Conservation (phyloP, 1,140 invertebrate species). For the Heliconius nattereri region DNA sequence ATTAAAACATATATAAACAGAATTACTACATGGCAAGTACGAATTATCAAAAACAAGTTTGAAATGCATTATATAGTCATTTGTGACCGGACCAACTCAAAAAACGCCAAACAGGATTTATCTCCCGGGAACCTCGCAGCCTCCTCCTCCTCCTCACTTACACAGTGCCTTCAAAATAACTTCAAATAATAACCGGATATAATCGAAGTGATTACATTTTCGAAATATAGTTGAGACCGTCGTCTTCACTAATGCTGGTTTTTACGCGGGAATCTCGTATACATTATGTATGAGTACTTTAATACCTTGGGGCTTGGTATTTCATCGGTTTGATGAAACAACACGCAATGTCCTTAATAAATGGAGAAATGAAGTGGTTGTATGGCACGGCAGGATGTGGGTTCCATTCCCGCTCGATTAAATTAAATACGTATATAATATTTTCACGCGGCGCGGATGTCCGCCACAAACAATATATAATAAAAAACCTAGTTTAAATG, state of each 20-base stretch:
- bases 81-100: constrained; percentile 44
- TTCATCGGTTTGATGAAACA: background rate
- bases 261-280: background rate
- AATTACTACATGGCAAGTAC: constrained; percentile 23
- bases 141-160: background rate
- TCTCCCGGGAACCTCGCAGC: constrained; percentile 31
- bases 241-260: background rate
- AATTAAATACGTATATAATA: too few relatives aligned
- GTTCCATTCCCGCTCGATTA: too few relatives aligned
- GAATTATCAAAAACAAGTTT: constrained; percentile 41
- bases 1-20: background rate
- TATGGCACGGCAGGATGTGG: too few relatives aligned
- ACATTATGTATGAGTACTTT: background rate
- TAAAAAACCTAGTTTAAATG: too few relatives aligned
- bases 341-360: background rate
- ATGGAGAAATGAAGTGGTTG: too few relatives aligned
- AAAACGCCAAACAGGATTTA: constrained; percentile 48
- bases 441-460: too few relatives aligned
- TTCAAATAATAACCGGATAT: constrained; percentile 12
- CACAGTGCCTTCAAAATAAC: constrained; percentile 16
- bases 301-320: background rate
- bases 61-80: constrained; percentile 50
- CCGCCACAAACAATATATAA: too few relatives aligned
- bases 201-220: constrained; percentile 14
- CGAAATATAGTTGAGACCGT: background rate